These are phyloP conservation scores for Blera fallax DNA, from an alignment of 2,888 invertebrate genomes.

Conservation along the genomic window DNA sequence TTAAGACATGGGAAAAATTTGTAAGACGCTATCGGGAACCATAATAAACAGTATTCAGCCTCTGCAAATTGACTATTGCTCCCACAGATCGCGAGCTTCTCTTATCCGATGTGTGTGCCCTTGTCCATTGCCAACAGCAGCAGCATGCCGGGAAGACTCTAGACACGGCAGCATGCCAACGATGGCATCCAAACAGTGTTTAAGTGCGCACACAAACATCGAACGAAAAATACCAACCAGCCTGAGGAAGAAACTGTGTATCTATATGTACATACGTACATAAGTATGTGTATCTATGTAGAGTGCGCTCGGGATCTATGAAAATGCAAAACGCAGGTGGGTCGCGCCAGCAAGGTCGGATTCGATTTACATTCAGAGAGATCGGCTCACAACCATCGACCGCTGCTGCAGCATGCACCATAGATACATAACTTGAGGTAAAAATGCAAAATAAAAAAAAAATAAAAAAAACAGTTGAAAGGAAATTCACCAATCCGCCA, in stretches of 20 bases:
- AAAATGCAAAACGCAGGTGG: conserved; percentile 73
- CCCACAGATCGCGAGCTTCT: conserved; percentile 74
- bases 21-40: conserved; percentile 73
- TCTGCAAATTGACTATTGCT: conserved; percentile 73
- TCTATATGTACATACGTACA: not conserved
- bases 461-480: conserved; percentile 10
- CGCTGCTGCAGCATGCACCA: conserved; percentile 11
- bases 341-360: conserved; percentile 72
- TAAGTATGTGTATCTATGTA: conserved; percentile 40
- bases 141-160: conserved; percentile 54
- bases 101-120: conserved; percentile 76
- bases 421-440: conserved; percentile 12
- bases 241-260: conserved; percentile 20
- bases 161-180: conserved; percentile 67
- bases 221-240: conserved; percentile 47
- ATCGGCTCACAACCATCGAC: conserved; percentile 29
- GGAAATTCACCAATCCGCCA: conserved; percentile 47
- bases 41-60: conserved; percentile 73
- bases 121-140: conserved; percentile 70
- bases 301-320: conserved; percentile 70
- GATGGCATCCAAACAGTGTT: conserved; percentile 41
- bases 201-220: conserved; percentile 58
- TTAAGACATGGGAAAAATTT: conserved; percentile 75
- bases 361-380: conserved; percentile 65
- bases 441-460: not conserved